Evolutionary conservation across 2,888 invertebrate genomes (phyloP), one percentile per base, ranked within the genome.

Genomic region (Neoascia interrupta): DNA sequence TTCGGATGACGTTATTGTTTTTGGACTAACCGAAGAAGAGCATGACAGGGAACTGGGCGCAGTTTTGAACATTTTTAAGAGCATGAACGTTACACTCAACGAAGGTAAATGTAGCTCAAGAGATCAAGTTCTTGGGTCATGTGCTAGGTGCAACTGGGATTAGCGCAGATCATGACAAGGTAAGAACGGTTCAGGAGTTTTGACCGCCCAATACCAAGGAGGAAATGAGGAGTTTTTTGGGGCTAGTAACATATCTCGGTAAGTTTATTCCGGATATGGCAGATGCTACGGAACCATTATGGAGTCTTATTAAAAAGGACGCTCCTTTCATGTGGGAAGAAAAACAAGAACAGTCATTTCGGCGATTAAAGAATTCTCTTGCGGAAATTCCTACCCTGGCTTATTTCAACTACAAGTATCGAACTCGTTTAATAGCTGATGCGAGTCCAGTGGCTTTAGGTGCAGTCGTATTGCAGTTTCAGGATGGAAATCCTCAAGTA

Each of bases 191-290:
- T 2, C 5, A 18, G 21, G 45, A 81, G 3, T 84, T 85, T 31
- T 60, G 81, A 53, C 28, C 81, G 8, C 84, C 84, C 5, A 60
- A 31, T 3, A 82, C 37, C 16, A 82, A 82, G 61, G 84, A 84
- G 41, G 85, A 84, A 66, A 56, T 83, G 6, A 82, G 84, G 11
- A 86, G 85, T 73, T 85, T 86, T 60, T 64, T 85, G 3, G 86
- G 85, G 0, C 41, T 86, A 41, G 83, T 83, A 21, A 87, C 85
- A 58, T 88, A 85, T 72, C 83, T 69, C 37, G 84, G 81, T 23
- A 85, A 81, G 82, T 37, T 37, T 13, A 37, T 37, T 11, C 37
- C 37, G 37, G 37, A 37, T 13, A 11, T 37, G 13, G 37, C 13
- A 11, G 37, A 37, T 6, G 13, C 13, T 11, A 37, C 37, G 37